phyloP scores from a whole-genome alignment of 2,113 vertebrate species.

The Perca flavescens region DNA sequence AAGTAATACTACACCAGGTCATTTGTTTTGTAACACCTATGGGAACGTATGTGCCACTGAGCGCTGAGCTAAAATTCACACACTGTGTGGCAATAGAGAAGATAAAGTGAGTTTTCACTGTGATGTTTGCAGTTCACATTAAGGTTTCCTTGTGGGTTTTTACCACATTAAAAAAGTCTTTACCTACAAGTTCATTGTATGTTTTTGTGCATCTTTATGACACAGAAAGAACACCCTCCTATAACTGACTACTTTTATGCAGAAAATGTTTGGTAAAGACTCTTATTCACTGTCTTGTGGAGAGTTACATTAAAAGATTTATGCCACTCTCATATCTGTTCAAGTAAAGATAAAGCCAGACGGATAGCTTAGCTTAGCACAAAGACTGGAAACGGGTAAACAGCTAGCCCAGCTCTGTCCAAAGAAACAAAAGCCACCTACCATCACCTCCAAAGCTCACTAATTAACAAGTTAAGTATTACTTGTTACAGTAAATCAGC shows the following conservation, averaged over 20 bases:
- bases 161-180: not conserved
- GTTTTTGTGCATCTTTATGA: not conserved
- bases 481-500: not conserved
- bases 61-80: conserved; percentile 32
- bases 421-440: not conserved
- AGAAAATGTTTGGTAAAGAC: not conserved
- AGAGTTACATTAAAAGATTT: not conserved
- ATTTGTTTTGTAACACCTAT: conserved; percentile 60
- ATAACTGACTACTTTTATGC: not conserved
- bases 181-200: not conserved
- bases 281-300: not conserved
- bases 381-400: not conserved
- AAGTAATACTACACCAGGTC: conserved; percentile 50
- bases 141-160: not conserved
- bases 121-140: conserved; percentile 32
- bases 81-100: not conserved
- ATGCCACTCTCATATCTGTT: not conserved
- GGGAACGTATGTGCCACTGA: conserved; percentile 24
- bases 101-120: conserved; percentile 27
- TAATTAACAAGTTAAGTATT: not conserved
- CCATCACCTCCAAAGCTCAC: not conserved
- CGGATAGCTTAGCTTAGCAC: not conserved
- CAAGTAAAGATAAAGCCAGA: not conserved
- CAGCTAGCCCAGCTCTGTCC: not conserved
- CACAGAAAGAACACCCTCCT: not conserved